Evolutionary conservation across 2,888 invertebrate species (phyloP).

Genomic region (Melieria crassipennis): DNA sequence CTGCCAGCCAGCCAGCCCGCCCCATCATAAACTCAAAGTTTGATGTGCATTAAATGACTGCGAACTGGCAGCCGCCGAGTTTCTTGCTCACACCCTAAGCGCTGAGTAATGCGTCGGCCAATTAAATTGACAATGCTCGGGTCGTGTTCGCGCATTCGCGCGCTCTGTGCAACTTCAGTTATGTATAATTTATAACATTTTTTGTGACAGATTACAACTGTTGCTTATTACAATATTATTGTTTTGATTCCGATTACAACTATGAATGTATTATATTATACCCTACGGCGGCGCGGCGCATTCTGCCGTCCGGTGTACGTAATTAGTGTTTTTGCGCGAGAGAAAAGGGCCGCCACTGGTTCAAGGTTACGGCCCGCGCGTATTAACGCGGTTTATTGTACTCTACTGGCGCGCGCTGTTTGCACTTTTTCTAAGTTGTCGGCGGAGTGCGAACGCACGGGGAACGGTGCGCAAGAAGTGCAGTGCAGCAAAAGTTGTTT

Average conservation of each 20-base stretch:
- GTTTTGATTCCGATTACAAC: conserved; percentile 37
- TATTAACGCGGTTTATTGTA: conserved; percentile 59
- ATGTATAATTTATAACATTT: conserved; percentile 64
- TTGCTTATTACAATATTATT: conserved; percentile 40
- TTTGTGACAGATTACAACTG: conserved; percentile 53
- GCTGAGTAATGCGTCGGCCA: neutral
- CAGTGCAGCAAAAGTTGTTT: conserved; percentile 19
- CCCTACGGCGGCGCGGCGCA: conserved; percentile 46
- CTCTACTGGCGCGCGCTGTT: conserved; percentile 34
- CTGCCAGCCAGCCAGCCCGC: too few species aligned
- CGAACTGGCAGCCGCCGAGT: neutral
- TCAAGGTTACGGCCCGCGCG: conserved; percentile 59
- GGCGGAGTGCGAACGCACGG: too few species aligned
- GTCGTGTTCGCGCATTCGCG: neutral
- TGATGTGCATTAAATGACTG: neutral
- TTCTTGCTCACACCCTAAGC: neutral
- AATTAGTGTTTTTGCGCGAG: conserved; percentile 23
- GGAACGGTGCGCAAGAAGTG: neutral
- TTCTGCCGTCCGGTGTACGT: conserved; percentile 13
- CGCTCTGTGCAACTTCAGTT: conserved; percentile 21
- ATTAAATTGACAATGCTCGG: neutral
- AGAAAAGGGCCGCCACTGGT: conserved; percentile 43
- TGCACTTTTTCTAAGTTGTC: too few species aligned
- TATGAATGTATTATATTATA: conserved; percentile 59
- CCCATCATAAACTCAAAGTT: too few species aligned